Evolutionary conservation across 2,797 vertebrate species (phyloP).

Genomic region (Urophycis tenuis): DNA sequence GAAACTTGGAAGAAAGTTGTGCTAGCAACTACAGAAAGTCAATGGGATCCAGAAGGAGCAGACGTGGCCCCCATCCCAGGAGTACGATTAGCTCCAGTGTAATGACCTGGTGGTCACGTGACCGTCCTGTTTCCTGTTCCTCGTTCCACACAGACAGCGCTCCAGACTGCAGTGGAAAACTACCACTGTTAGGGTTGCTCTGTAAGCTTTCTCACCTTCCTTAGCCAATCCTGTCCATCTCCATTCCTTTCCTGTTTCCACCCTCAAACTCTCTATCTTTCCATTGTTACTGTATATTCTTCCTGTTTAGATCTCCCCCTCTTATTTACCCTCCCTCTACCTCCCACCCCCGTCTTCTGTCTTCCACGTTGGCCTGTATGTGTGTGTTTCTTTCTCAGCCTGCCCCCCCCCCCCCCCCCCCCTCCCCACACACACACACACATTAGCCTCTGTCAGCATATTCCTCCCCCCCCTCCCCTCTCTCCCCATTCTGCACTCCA

Average conservation of each 20-base stretch:
- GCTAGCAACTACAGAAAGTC: conserved; percentile 21
- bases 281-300: conserved; percentile 1
- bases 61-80: conserved; percentile 29
- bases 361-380: too few species aligned
- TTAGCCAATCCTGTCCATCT: conserved; percentile 7
- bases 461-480: conserved; percentile 40
- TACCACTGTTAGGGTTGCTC: conserved; percentile 49
- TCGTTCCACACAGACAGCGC: conserved; percentile 32
- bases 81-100: conserved; percentile 16
- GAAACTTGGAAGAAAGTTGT: neutral
- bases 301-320: conserved; percentile 19
- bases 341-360: conserved; percentile 1
- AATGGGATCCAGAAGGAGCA: conserved; percentile 36
- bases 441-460: conserved; percentile 54
- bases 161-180: conserved; percentile 58
- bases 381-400: conserved; percentile 30
- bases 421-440: neutral
- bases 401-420: neutral
- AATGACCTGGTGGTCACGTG: conserved; percentile 48
- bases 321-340: conserved; percentile 28
- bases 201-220: conserved; percentile 11
- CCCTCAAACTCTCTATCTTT: neutral
- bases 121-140: conserved; percentile 22
- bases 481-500: conserved; percentile 39
- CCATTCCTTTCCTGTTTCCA: neutral